A percentile compares a stretch with the other conserved stretches of the same genome.
These are phyloP conservation scores for Gryon sp. DNA, from an alignment of 1,140 invertebrate species.

Conservation along the genomic window DNA sequence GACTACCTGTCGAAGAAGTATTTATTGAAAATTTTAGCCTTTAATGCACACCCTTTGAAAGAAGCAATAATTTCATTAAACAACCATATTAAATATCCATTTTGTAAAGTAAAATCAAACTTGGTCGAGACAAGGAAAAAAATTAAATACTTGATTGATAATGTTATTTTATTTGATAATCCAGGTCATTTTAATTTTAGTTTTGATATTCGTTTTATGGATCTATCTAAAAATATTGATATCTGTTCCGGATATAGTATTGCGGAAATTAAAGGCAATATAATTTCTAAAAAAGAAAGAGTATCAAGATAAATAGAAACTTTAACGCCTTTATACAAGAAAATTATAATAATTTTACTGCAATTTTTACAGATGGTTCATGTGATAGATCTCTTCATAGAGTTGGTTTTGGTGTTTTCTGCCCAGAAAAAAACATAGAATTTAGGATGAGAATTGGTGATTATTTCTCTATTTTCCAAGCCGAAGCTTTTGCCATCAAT, in stretches of 20 bases:
- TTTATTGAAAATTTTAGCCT: background rate
- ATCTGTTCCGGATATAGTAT: background rate
- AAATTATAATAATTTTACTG: no score
- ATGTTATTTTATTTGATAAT: background rate
- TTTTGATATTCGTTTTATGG: background rate
- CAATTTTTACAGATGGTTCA: constrained; percentile 4
- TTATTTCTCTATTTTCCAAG: constrained; percentile 7
- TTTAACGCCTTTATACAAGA: background rate
- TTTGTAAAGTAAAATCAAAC: background rate
- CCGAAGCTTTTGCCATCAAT: constrained; percentile 6
- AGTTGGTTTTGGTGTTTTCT: constrained; percentile 6
- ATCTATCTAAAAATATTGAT: background rate
- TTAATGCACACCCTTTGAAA: constrained; percentile 1
- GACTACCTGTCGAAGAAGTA: constrained; percentile 4
- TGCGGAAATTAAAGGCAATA: background rate
- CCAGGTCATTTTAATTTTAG: background rate
- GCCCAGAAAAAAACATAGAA: background rate
- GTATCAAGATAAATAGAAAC: background rate
- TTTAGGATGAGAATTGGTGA: background rate
- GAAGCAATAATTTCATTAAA: no score
- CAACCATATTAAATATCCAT: no score
- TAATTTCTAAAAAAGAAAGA: background rate
- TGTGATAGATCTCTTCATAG: background rate
- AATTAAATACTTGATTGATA: background rate
- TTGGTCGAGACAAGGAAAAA: background rate